Base-by-base conservation (phyloP, 2,113 vertebrate species). In the Nerophis ophidion region DNA sequence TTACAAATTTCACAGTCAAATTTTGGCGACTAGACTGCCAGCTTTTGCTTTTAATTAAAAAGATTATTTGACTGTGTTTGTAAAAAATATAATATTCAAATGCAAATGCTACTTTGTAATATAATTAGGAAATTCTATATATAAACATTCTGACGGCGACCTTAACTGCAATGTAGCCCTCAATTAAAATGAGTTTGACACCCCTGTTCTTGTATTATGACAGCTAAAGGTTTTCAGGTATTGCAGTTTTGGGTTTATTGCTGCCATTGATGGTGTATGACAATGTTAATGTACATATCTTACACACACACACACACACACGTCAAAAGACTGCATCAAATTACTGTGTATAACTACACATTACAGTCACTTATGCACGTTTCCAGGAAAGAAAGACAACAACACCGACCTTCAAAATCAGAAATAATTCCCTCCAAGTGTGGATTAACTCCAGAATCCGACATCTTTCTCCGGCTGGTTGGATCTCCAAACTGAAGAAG, bases 341-440 rank as follows among this genome's bases (percentile, higher is more conserved):
- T 26, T 26, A 26, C 26, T 26, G 5, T 16, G 17, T 38, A 55
- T n/a, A 48, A n/a, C 26, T 26, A 26, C 16, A 48, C 15, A 15
- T 36, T 8, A 38, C 34, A 13, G 1, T 42, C 54, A 56, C 52
- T 8, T 50, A 55, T 45, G 10, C 48, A 47, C 10, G 38, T 12
- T 12, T 15, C 19, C n/a, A 40, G 4, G 50, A 0, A 16, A 66
- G 13, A 59, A 19, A 60, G 48, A 48, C 11, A 64, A 49, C 73
- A 63, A 77, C 46, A 90, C 93, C 74, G 86, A 94, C 94, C 94
- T 94, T 96, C 93, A 88, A 96, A 95, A 86, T 95, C 94, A 53
- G 93, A 96, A 85, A 95, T 94, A 82, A 95, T 95, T 73, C 94
- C 94, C 74, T 94, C 93, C 91, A 96, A 90, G 86, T 96, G 93